Percentiles rank a stretch among this genome's conserved stretches.
These are phyloP conservation scores for Haemorhous mexicanus DNA, from an alignment of 2,113 vertebrate genomes.

Conservation along the genomic window DNA sequence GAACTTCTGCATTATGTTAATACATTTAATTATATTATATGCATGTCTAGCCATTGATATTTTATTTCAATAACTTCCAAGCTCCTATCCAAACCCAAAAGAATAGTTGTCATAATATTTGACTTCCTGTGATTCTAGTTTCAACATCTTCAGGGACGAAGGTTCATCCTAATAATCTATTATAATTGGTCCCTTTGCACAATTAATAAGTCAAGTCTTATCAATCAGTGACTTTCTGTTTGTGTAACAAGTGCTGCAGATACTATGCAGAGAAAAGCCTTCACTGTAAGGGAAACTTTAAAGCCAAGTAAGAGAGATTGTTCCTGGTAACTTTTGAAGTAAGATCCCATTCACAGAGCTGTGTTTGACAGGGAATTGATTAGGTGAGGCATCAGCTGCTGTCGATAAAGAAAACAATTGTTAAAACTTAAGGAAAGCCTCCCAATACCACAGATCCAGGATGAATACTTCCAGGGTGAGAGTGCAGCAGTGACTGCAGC, in stretches of 20 bases:
- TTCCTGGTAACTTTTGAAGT: background rate
- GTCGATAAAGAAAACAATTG: background rate
- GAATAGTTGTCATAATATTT: conserved; percentile 51
- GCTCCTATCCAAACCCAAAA: conserved; percentile 16
- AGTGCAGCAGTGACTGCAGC: background rate
- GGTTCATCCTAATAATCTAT: conserved; percentile 22
- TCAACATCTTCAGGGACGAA: conserved; percentile 13
- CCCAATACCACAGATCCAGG: background rate
- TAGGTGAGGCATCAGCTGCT: background rate
- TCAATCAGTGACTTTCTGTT: conserved; percentile 37
- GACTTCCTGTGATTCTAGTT: conserved; percentile 9
- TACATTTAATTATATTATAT: background rate
- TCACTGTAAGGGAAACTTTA: background rate
- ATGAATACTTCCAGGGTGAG: background rate
- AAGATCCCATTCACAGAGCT: background rate
- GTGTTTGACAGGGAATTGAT: background rate
- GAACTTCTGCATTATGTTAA: background rate
- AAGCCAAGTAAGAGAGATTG: background rate
- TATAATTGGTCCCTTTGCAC: conserved; percentile 48
- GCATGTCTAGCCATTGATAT: background rate
- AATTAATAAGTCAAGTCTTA: conserved; percentile 49
- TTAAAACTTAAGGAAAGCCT: background rate
- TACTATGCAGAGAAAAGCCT: background rate
- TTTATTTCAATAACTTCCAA: conserved; percentile 40
- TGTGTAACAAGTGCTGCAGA: conserved; percentile 4